Percentiles rank a stretch among this genome's conserved stretches.
phyloP scores from a whole-genome alignment of 53 echinoderm and acorn worm genomes.

The Glandiceps talaboti region DNA sequence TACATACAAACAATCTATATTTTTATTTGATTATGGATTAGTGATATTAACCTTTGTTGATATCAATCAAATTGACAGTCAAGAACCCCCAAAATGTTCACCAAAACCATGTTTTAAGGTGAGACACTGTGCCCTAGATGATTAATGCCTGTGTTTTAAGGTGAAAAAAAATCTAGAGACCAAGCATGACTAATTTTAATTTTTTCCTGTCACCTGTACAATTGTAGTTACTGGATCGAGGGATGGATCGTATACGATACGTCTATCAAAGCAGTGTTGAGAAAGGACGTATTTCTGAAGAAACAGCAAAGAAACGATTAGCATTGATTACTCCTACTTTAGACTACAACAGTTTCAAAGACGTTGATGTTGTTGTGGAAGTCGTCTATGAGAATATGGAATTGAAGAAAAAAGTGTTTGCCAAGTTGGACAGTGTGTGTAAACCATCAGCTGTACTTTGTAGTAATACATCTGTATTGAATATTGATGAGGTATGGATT shows the following conservation, averaged over 20 bases:
- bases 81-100: no score
- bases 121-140: no score
- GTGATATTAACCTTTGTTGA: no score
- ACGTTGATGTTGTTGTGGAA: slow-evolving; percentile 72
- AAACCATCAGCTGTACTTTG: slow-evolving; percentile 68
- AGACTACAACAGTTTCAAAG: slow-evolving; percentile 40
- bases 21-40: no score
- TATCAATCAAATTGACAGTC: no score
- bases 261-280: slow-evolving; percentile 37
- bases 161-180: no score
- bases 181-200: no score
- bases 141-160: no score
- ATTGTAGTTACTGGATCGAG: slow-evolving; percentile 59
- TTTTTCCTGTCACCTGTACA: no score
- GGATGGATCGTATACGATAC: slow-evolving; percentile 33
- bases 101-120: no score
- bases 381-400: slow-evolving; percentile 80
- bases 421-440: slow-evolving; percentile 64
- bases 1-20: no score
- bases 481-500: slow-evolving; percentile 84
- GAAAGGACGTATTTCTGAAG: slow-evolving; percentile 33
- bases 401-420: slow-evolving; percentile 68
- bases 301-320: slow-evolving; percentile 28
- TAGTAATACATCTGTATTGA: slow-evolving; percentile 78
- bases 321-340: slow-evolving; percentile 54